Conservation (phyloP, 1,140 invertebrate species). For the Musca vetustissima region DNA sequence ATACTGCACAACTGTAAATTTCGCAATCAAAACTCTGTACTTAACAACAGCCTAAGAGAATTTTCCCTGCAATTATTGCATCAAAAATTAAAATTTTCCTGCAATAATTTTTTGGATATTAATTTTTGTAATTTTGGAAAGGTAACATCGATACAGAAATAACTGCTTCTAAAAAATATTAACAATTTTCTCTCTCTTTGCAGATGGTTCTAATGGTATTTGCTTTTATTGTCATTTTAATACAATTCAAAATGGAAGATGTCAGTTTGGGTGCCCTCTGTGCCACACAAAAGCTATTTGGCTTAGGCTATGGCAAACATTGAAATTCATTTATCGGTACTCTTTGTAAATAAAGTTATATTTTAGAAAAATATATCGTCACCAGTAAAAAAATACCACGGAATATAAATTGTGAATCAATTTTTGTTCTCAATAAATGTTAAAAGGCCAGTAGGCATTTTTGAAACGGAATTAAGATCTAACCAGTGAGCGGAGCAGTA, state of each 20-base stretch:
- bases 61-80: slow-evolving; percentile 1
- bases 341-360: no score
- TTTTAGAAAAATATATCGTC: no score
- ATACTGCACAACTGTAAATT: not conserved
- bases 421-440: no score
- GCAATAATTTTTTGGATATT: slow-evolving; percentile 4
- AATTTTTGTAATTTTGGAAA: not conserved
- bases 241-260: slow-evolving; percentile 12
- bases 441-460: no score
- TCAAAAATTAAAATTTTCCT: not conserved
- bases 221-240: not conserved
- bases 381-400: no score
- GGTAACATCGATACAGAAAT: not conserved
- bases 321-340: no score
- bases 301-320: no score
- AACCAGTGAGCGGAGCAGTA: no score
- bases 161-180: not conserved
- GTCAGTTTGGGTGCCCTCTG: not conserved
- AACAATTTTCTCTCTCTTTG: not conserved
- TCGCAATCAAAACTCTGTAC: not conserved
- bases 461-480: no score
- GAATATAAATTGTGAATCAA: no score
- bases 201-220: not conserved
- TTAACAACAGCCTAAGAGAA: not conserved
- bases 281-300: not conserved